phyloP scores from a whole-genome alignment of 2,888 invertebrate species.

The Pseudolycoriella hygida region DNA sequence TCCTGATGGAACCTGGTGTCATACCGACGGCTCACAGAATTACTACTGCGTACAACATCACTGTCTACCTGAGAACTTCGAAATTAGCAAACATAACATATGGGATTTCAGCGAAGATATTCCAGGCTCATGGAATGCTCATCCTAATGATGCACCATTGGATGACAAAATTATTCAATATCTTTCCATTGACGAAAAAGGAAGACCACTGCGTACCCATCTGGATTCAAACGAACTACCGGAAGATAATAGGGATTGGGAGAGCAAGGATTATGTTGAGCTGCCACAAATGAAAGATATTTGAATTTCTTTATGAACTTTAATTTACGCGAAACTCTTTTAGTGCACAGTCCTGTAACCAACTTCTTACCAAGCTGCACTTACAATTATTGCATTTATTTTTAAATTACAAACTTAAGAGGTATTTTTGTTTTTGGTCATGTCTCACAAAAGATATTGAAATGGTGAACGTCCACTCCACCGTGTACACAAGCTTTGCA shows the following conservation, averaged over 20 bases:
- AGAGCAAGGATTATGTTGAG: conserved; percentile 46
- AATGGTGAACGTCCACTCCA: too few relatives aligned
- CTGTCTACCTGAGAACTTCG: conserved; percentile 53
- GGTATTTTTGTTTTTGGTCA: too few relatives aligned
- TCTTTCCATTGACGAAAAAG: conserved; percentile 39
- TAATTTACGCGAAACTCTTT: too few relatives aligned
- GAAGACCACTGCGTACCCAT: conserved; percentile 39
- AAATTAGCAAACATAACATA: conserved; percentile 33
- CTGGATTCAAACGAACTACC: conserved; percentile 33
- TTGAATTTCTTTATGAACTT: too few relatives aligned
- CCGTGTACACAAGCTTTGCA: too few relatives aligned
- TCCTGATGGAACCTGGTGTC: conserved; percentile 70
- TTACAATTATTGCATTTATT: too few relatives aligned
- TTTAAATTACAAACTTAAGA: too few relatives aligned
- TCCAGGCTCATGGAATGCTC: conserved; percentile 45
- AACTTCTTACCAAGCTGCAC: too few relatives aligned
- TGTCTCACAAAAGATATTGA: too few relatives aligned
- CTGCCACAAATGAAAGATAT: conserved; percentile 22
- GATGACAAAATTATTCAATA: conserved; percentile 38
- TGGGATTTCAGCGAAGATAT: conserved; percentile 36
- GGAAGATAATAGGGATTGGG: conserved; percentile 36
- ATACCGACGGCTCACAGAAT: conserved; percentile 41
- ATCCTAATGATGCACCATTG: conserved; percentile 28
- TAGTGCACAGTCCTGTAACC: too few relatives aligned
- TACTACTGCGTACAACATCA: conserved; percentile 59